phyloP scores from a whole-genome alignment of 2,113 vertebrate species.

The Meleagris gallopavo region DNA sequence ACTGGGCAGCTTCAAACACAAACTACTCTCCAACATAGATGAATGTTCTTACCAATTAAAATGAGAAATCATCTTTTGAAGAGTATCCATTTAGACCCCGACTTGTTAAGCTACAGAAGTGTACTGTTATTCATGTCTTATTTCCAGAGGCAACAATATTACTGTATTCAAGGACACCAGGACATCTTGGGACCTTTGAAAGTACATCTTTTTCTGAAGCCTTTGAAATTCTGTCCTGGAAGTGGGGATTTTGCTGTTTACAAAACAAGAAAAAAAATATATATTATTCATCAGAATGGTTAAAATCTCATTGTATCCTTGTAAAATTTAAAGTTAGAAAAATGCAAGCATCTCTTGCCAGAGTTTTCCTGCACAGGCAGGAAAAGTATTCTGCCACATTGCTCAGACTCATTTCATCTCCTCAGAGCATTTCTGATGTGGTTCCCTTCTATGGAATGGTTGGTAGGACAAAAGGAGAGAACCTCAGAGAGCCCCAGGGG shows the following conservation, averaged over 20 bases:
- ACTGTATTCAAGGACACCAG: not conserved
- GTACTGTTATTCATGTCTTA: not conserved
- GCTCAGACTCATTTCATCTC: not conserved
- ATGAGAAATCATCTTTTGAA: constrained; percentile 32
- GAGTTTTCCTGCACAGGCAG: not conserved
- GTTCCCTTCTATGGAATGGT: not conserved
- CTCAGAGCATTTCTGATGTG: not conserved
- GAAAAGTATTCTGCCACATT: not conserved
- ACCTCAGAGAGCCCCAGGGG: not conserved
- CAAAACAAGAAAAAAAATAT: not conserved
- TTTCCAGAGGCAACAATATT: constrained; percentile 2
- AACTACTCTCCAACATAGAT: not conserved
- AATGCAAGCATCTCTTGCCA: not conserved
- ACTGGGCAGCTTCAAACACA: not conserved
- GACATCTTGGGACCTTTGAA: not conserved
- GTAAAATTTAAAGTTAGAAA: not conserved
- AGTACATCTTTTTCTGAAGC: not conserved
- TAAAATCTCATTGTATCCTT: not conserved
- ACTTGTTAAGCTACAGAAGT: constrained; percentile 23
- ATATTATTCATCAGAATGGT: not conserved
- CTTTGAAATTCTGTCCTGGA: not conserved
- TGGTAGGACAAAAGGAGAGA: not conserved
- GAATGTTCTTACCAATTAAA: constrained; percentile 1
- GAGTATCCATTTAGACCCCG: not conserved
- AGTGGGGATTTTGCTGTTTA: not conserved